Conservation (phyloP, 2,888 invertebrate species). For the Malthinus seriepunctatus region DNA sequence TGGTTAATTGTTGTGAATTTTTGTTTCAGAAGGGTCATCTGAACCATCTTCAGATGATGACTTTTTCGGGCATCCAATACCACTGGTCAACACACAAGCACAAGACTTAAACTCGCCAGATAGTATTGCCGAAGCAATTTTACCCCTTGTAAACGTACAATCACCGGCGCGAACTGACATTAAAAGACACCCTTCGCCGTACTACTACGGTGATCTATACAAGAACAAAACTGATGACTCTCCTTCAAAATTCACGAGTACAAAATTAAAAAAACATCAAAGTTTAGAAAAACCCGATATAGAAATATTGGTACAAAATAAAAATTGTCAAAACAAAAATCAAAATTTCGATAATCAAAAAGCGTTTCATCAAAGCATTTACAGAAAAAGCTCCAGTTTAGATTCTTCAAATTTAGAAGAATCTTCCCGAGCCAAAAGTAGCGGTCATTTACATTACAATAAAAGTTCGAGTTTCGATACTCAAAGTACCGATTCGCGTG, state of each 20-base stretch:
- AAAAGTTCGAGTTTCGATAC: constrained; percentile 77
- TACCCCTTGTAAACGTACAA: constrained; percentile 54
- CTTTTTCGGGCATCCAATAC: constrained; percentile 47
- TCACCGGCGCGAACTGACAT: constrained; percentile 60
- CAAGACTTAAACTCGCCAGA: constrained; percentile 71
- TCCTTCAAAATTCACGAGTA: constrained; percentile 23
- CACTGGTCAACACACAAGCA: constrained; percentile 54
- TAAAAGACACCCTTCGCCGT: constrained; percentile 77
- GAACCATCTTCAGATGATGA: constrained; percentile 54
- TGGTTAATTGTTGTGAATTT: too few relatives aligned
- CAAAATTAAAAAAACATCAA: constrained; percentile 42
- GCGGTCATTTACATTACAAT: constrained; percentile 57
- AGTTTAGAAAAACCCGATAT: constrained; percentile 50
- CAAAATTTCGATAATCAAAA: constrained; percentile 32
- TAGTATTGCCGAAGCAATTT: constrained; percentile 62
- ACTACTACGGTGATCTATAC: constrained; percentile 81
- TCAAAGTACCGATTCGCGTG: constrained; percentile 67
- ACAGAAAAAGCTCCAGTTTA: constrained; percentile 46
- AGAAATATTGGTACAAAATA: constrained; percentile 55
- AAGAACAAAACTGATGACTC: constrained; percentile 52
- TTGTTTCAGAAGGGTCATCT: constrained; percentile 52
- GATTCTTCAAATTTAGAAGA: constrained; percentile 43
- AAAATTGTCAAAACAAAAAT: constrained; percentile 18
- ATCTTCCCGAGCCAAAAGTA: constrained; percentile 51
- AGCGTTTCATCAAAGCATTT: constrained; percentile 36